Evolutionary conservation across 2,797 vertebrate genomes (phyloP).

Genomic region (Hippopotamyrus pictus): DNA sequence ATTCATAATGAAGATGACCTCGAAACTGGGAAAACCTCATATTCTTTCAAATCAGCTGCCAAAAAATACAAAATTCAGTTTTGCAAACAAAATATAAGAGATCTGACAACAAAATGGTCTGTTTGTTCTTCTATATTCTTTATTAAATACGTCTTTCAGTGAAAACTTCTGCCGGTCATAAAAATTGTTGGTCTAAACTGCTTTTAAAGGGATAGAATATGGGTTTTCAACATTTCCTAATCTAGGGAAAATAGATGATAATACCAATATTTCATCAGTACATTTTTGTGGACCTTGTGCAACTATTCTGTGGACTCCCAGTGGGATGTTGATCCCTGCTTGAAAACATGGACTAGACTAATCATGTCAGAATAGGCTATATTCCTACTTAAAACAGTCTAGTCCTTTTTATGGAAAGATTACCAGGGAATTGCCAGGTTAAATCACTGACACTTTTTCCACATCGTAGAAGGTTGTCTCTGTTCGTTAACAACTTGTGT

Average conservation of each 20-base stretch:
- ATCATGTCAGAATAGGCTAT: conserved; percentile 47
- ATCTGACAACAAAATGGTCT: conserved; percentile 1
- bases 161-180: conserved; percentile 55
- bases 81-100: neutral
- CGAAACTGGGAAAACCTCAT: neutral
- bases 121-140: conserved; percentile 22
- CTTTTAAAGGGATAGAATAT: conserved; percentile 56
- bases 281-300: neutral
- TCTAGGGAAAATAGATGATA: neutral
- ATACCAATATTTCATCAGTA: neutral
- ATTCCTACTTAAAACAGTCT: conserved; percentile 42
- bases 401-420: neutral
- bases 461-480: neutral
- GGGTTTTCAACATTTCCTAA: conserved; percentile 55
- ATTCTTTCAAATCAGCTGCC: neutral
- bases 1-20: neutral
- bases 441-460: neutral
- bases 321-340: neutral
- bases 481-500: neutral
- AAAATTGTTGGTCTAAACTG: conserved; percentile 60
- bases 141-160: conserved; percentile 54
- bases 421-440: neutral
- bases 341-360: neutral
- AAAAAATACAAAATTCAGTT: neutral
- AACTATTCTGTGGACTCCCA: neutral